These are phyloP conservation scores for Tigriopus japonicus DNA, from an alignment of 1,140 invertebrate species.

Conservation along the genomic window DNA sequence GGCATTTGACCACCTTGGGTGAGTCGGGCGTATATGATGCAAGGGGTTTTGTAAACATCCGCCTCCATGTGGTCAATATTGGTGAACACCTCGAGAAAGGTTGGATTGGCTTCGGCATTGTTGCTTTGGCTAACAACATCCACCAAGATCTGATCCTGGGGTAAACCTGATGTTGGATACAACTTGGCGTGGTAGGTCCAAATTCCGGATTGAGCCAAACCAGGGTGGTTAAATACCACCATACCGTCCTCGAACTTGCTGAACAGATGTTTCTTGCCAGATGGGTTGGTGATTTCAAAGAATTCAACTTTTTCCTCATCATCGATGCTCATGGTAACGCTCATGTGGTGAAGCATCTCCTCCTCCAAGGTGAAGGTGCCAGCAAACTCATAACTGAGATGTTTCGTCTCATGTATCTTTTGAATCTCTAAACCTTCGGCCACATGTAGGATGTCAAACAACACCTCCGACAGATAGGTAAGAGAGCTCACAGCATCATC, in stretches of 20 bases:
- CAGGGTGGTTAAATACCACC: constrained; percentile 3
- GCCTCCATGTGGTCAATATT: background rate
- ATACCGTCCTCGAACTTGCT: constrained; percentile 14
- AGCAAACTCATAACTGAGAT: constrained; percentile 10
- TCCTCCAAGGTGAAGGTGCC: constrained; percentile 13
- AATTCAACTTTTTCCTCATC: constrained; percentile 11
- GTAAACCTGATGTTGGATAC: constrained; percentile 4
- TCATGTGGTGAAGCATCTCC: constrained; percentile 5
- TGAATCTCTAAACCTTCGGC: background rate
- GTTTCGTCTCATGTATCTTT: constrained; percentile 13
- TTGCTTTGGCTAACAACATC: constrained; percentile 11
- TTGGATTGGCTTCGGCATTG: constrained; percentile 1
- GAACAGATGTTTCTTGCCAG: constrained; percentile 13
- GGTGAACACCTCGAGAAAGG: constrained; percentile 2
- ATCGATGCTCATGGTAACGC: constrained; percentile 10
- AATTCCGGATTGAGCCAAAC: constrained; percentile 1
- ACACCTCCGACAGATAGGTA: constrained; percentile 1
- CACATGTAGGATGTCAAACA: constrained; percentile 9
- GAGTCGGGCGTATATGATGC: background rate
- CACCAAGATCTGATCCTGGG: background rate
- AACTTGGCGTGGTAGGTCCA: constrained; percentile 14
- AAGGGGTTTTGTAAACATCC: background rate
- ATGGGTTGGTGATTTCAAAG: constrained; percentile 14
- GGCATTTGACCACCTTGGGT: background rate
- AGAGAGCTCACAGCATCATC: background rate